Conservation (phyloP, 2,888 invertebrate genomes). For the Melieria crassipennis region DNA sequence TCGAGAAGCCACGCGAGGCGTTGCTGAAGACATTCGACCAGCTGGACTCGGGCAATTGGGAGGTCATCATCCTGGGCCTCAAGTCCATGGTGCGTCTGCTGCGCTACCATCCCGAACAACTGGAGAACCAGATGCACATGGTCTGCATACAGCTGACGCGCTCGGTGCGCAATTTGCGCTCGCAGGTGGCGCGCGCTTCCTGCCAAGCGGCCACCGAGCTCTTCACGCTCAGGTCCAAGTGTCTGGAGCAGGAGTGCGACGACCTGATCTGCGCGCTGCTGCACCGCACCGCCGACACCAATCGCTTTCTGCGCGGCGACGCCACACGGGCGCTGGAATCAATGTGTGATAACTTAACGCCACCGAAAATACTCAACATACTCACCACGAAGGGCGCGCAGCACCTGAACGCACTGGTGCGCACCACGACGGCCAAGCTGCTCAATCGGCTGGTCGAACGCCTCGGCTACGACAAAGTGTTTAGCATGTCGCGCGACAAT, state of each 20-base stretch:
- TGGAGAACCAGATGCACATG: conserved; percentile 75
- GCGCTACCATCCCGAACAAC: conserved; percentile 72
- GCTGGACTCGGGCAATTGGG: conserved; percentile 82
- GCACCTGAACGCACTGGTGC: conserved; percentile 89
- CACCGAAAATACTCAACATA: conserved; percentile 74
- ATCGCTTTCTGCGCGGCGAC: conserved; percentile 90
- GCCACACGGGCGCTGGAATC: conserved; percentile 80
- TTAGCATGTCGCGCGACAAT: conserved; percentile 79
- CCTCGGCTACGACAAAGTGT: conserved; percentile 77
- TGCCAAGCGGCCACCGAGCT: conserved; percentile 84
- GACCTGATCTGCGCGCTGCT: conserved; percentile 83
- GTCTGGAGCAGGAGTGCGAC: conserved; percentile 81
- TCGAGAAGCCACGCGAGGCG: conserved; percentile 74
- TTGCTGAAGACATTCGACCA: conserved; percentile 73
- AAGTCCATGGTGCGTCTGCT: conserved; percentile 76
- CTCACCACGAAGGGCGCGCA: conserved; percentile 76
- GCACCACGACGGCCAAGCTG: conserved; percentile 84
- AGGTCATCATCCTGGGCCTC: conserved; percentile 79
- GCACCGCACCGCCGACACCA: conserved; percentile 92
- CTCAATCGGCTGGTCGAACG: conserved; percentile 77
- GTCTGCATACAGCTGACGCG: conserved; percentile 76
- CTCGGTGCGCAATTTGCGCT: conserved; percentile 89
- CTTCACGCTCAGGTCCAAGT: conserved; percentile 73
- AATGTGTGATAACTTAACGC: conserved; percentile 81
- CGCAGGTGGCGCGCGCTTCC: conserved; percentile 90